Base-by-base conservation (phyloP, 1,140 invertebrate genomes). In the Dendrolimus punctatus region DNA sequence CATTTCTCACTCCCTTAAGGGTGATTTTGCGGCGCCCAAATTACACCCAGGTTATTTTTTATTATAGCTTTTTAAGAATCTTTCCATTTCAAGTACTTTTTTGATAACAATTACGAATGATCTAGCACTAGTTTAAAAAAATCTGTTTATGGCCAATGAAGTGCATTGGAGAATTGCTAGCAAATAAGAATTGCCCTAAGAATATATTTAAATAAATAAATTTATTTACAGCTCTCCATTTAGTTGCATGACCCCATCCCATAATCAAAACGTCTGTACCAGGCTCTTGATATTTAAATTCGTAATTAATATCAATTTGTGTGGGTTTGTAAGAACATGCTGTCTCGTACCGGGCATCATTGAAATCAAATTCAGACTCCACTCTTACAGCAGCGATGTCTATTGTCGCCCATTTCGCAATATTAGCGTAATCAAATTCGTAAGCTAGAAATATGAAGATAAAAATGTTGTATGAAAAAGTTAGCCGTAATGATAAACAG, bases 321-420 rank as follows among this genome's bases (percentile, higher is more conserved):
- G 43, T 40, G 2, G 74, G 74, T 8, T 41, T 59, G 44, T 68
- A 65, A 0, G 61, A 55, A 44, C 74, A 77, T 2, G 39, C 7
- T 7, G 8, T 40, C 38, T 40, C 38, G 9, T 57, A 57, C 8
- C 38, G 49, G 4, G 23, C 43, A 39, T 66, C 60, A 1, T 52
- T 41, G 23, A 70, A 65, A 39, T 66, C 48, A 41, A 55, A 73
- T 0, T 62, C 55, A 2, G 62, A 58, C 8, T 78, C 68, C n/a
- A 75, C 72, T 55, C 64, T 66, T 0, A 65, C 62, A 5, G 75
- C 43, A 8, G 66, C 75, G 51, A 78, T 68, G 39, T 78, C 75
- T 40, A 72, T 64, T 5, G 49, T 44, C 0, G 68, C 51, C 75
- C 75, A 78, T 39, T 65, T 59, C 49, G 61, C 64, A 5, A 73